Conservation (phyloP, 2,888 invertebrate genomes). For the Ischnus inquisitorius region DNA sequence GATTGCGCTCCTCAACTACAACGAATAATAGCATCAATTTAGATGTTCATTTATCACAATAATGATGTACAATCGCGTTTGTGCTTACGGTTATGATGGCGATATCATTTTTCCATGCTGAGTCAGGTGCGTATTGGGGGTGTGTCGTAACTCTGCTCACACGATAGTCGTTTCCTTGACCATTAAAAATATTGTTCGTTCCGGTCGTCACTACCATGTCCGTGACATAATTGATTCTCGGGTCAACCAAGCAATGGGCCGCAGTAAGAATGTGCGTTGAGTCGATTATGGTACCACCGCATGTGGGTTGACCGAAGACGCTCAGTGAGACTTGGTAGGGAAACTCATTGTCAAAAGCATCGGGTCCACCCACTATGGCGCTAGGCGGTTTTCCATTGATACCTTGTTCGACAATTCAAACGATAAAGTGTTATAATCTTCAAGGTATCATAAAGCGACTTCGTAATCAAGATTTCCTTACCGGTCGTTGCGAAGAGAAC, state of each 20-base stretch:
- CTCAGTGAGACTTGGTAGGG: constrained; percentile 68
- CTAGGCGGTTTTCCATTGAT: constrained; percentile 54
- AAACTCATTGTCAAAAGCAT: constrained; percentile 56
- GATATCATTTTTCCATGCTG: not conserved
- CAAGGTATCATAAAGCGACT: not conserved
- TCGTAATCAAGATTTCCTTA: not conserved
- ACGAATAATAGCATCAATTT: not conserved
- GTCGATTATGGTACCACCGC: constrained; percentile 70
- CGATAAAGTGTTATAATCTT: not conserved
- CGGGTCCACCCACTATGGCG: constrained; percentile 60
- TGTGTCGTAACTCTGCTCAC: not conserved
- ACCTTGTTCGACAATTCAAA: not conserved
- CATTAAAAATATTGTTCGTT: constrained; percentile 37
- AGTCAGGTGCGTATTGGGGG: not conserved
- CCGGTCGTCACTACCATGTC: constrained; percentile 62
- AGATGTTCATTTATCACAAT: not conserved
- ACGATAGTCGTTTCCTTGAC: constrained; percentile 17
- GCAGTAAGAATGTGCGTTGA: constrained; percentile 67
- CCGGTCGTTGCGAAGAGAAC: constrained; percentile 1
- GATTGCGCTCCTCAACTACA: constrained; percentile 30
- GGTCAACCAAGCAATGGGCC: constrained; percentile 67
- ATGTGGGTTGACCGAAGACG: constrained; percentile 45
- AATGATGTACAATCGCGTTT: not conserved
- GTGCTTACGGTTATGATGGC: not conserved
- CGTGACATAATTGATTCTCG: not conserved